Evolutionary conservation across 2,797 vertebrate genomes (phyloP), one percentile per base, ranked within the genome.

Genomic region (Hypotaenidia philippensis): DNA sequence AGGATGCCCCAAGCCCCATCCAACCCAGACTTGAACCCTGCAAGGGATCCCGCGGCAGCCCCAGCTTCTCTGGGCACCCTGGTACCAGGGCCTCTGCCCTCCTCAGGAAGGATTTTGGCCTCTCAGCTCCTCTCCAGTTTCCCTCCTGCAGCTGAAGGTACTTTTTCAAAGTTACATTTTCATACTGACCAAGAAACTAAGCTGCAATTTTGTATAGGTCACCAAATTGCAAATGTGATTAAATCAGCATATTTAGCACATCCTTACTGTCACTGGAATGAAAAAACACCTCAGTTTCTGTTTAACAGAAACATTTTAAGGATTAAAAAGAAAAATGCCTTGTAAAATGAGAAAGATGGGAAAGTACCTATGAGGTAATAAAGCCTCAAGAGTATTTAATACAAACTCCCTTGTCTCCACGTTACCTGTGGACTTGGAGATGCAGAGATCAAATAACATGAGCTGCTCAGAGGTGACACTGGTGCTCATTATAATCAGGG

Each of bases 381-480:
- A 76, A 63, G 52, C 10, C 75, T 83, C 32, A 26, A 44, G 69
- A 11, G 57, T 75, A 78, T 86, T 93, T 57, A 89, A 92, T 61
- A 63, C 94, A 94, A 94, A 96, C 97, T 97, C 83, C 69, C 56
- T 56, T 57, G n/a, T 60, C 19, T 79, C 55, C 57, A 25, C 12
- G 57, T 97, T 97, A 97, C 97, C 40, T 83, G 44, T 97, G 98
- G 90, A 68, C 86, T 93, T 79, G 44, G 45, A 95, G 82, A 57
- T 2, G 86, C 96, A 97, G 97, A 96, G 97, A 97, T 97, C 97
- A 98, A 88, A 95, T 91, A 97, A 96, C 97, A 94, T n/a, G 95
- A 98, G 96, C 95, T 97, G 97, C 81, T 90, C 97, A 90, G 97
- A 98, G 98, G 97, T 98, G 98, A 96, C 98, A 97, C 94, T 40